phyloP scores from a whole-genome alignment of 2,888 invertebrate genomes.

The Drosophila subsilvestris region DNA sequence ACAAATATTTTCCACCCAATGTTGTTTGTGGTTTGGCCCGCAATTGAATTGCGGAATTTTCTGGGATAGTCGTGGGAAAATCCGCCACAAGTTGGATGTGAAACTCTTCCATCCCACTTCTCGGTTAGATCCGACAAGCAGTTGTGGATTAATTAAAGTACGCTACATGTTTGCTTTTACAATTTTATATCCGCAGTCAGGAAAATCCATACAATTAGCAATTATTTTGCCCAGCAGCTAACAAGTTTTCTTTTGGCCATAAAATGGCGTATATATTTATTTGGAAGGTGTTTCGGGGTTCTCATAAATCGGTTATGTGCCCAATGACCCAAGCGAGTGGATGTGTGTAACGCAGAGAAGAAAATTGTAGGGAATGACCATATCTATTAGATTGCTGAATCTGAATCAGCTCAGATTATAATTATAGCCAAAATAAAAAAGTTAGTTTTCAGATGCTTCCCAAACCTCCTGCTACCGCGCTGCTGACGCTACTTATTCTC shows the following conservation, averaged over 20 bases:
- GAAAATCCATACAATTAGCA: conserved; percentile 43
- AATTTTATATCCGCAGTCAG: conserved; percentile 6
- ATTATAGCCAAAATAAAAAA: too few relatives aligned
- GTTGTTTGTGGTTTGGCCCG: conserved; percentile 58
- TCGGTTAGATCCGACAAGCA: neutral
- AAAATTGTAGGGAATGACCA: too few relatives aligned
- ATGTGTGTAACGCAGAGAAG: too few relatives aligned
- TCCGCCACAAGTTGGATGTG: neutral
- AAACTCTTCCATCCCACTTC: neutral
- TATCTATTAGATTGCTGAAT: too few relatives aligned
- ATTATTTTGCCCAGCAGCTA: conserved; percentile 22
- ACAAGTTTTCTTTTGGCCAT: neutral
- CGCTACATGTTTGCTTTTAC: conserved; percentile 7
- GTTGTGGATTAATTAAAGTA: conserved; percentile 37
- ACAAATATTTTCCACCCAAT: conserved; percentile 65
- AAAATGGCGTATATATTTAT: neutral
- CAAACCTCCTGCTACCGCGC: too few relatives aligned
- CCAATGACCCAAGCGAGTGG: conserved; percentile 69
- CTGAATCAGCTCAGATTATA: too few relatives aligned
- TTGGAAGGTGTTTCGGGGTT: neutral
- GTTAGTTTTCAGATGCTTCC: too few relatives aligned
- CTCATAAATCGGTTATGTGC: conserved; percentile 60
- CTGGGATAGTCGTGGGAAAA: conserved; percentile 10
- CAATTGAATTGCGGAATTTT: conserved; percentile 42
- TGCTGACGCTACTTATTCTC: too few relatives aligned